Base-by-base conservation (phyloP, 1,140 invertebrate genomes). In the Bombus ignitus region DNA sequence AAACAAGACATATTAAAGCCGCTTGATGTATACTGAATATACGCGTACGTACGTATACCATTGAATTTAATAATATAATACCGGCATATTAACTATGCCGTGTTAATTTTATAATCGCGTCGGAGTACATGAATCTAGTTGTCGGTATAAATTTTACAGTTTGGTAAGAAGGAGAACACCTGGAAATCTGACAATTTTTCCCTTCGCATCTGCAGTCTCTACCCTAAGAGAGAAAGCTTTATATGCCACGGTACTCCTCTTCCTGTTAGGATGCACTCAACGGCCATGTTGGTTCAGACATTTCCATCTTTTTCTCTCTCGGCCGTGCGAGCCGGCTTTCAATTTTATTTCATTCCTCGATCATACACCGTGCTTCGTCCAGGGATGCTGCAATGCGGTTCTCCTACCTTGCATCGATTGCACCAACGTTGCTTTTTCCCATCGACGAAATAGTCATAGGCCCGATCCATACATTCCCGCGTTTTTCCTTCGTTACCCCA, bases 271-370 rank as follows among this genome's bases (percentile, higher is more conserved):
- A 88, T 88, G 68, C 84, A 82, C 84, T 86, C 84, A 68, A 81
- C 83, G 53, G 53, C 83, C 77, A 86, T 88, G 62, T 39, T 81
- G 79, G n/a, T 62, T 81, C 87, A 88, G 87, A 88, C 84, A 86
- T 88, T 88, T 80, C 79, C 78, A 81, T 88, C 87, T 88, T 80
- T 86, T 75, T 86, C 87, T 12, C 65, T 77, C 73, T 18, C 66
- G 32, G 3, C 62, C n/a, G 35, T 44, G 73, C 73, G 42, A 74
- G 62, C 42, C 66, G 42, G 53, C 87, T 88, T 85, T 88, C 87
- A 88, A 88, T 88, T 88, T 86, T 86, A 88, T 88, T 88, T 88
- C 83, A 79, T 88, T 86, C 68, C 59, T 82, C 84, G 53, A 87
- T 87, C 83, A 85, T 85, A 85, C 71, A 39, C 77, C 71, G 62